phyloP scores from a whole-genome alignment of 1,140 invertebrate species.

The Glossosoma conforme region DNA sequence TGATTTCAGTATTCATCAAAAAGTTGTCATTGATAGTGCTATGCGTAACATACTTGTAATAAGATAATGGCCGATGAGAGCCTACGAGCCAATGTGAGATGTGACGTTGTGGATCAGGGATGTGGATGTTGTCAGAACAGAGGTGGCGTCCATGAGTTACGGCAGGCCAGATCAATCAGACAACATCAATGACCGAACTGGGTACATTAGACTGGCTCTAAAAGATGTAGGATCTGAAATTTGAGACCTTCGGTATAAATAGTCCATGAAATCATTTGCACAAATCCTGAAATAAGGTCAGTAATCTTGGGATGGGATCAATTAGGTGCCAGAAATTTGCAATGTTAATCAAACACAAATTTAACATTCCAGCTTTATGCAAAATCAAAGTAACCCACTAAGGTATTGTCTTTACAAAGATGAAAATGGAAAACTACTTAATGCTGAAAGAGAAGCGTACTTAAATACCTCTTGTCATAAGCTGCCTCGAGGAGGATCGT shows the following conservation, averaged over 20 bases:
- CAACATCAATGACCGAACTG: too few species aligned
- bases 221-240: too few species aligned
- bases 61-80: too few species aligned
- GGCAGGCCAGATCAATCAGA: too few species aligned
- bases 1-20: conserved; percentile 25
- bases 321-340: conserved; percentile 18
- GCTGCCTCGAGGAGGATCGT: conserved; percentile 6
- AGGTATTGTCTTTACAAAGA: conserved; percentile 28
- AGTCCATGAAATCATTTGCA: conserved; percentile 23
- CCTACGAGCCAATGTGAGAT: too few species aligned
- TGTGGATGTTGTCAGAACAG: too few species aligned
- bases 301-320: conserved; percentile 16
- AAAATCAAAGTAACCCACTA: conserved; percentile 27
- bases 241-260: background rate
- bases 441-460: background rate
- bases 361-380: conserved; percentile 30
- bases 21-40: too few species aligned
- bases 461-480: conserved; percentile 7
- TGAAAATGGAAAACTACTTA: conserved; percentile 19
- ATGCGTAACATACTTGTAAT: too few species aligned
- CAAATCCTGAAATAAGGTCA: conserved; percentile 21
- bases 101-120: too few species aligned
- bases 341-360: conserved; percentile 29
- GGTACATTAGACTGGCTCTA: too few species aligned
- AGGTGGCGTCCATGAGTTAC: too few species aligned